Evolutionary conservation across 53 echinoderm and acorn worm genomes (phyloP).

Genomic region (Holothuria scabra): DNA sequence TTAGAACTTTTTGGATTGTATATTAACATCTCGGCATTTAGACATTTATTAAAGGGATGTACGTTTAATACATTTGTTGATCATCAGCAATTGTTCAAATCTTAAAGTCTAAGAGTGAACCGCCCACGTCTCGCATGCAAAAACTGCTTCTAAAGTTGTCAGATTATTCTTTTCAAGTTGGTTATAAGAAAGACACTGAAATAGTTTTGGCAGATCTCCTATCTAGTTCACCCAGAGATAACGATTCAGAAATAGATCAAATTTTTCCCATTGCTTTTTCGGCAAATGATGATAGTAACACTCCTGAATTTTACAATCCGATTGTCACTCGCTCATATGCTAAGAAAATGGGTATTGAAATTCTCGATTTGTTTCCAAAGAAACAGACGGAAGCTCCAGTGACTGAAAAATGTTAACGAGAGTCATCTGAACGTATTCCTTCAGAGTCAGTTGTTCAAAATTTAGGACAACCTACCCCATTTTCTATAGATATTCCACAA

Average conservation of each 20-base stretch:
- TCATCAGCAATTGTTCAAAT: conserved; percentile 44
- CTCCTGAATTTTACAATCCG: neutral
- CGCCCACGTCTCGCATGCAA: conserved; percentile 46
- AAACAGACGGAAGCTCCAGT: neutral
- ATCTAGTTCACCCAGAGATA: conserved; percentile 9
- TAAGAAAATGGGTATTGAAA: conserved; percentile 12
- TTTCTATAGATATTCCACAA: neutral
- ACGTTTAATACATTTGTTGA: conserved; percentile 6
- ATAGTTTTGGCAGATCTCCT: conserved; percentile 61
- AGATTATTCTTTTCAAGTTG: conserved; percentile 52
- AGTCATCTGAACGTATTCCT: neutral
- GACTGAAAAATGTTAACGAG: neutral
- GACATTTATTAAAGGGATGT: conserved; percentile 21
- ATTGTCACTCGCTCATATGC: conserved; percentile 7
- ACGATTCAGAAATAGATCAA: conserved; percentile 25
- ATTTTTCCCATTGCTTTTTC: neutral
- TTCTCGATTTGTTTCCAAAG: neutral
- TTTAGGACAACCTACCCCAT: neutral
- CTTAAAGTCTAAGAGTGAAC: conserved; percentile 53
- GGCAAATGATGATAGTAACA: conserved; percentile 1
- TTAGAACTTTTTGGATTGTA: conserved; percentile 48
- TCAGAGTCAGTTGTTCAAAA: neutral
- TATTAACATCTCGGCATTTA: conserved; percentile 49
- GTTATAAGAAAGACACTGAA: conserved; percentile 63
- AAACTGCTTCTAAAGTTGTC: conserved; percentile 54